Base-by-base conservation (phyloP, 2,888 invertebrate species). In the Parnassius apollo region DNA sequence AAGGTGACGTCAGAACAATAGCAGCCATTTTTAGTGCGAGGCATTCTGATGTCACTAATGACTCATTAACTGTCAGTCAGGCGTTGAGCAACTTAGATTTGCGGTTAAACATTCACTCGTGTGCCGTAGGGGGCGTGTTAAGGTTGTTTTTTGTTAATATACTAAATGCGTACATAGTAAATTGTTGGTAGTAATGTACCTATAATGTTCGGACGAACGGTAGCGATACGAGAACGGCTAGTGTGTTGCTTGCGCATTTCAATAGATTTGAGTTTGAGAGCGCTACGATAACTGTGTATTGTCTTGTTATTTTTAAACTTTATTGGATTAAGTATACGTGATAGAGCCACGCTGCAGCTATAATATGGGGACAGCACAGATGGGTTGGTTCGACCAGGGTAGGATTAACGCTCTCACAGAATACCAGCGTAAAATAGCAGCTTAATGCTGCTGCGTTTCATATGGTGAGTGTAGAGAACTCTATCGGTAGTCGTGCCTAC, bases 31-130 rank as follows among this genome's bases (percentile, higher is more conserved):
- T 57, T 50, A 10, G 42, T 61, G 51, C 11, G 35, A 25, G 25
- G 42, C 42, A 22, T 46, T 50, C 54, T 62, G 62, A 62, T 58
- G 58, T 62, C 62, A 62, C 42, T 62, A 62, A 53, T 62, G 62
- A 62, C 49, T 58, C 56, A 61, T 50, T 61, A 57, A 10, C n/a
- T 57, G 48, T 35, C 57, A 42, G 22, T 42, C 25, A 52, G 42
- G 44, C 54, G 54, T 44, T 1, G 44, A 12, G 18, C 52, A 52
- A 52, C 25, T 13, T n/a, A 35, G 35, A 42, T 56, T 42, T 48
- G n/a, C 46, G 44, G n/a, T 42, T 35, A 18, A 25, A 35, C 12
- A 44, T 44, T 50, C 46, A 10, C n/a, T 25, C 13, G 10, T 54
- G 54, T 42, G 13, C 44, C 35, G 22, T 58, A 58, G 0, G 9